Percentiles rank a stretch among this genome's conserved stretches.
Evolutionary conservation across 2,113 vertebrate species (phyloP).

Genomic region (Elaphurus davidianus): DNA sequence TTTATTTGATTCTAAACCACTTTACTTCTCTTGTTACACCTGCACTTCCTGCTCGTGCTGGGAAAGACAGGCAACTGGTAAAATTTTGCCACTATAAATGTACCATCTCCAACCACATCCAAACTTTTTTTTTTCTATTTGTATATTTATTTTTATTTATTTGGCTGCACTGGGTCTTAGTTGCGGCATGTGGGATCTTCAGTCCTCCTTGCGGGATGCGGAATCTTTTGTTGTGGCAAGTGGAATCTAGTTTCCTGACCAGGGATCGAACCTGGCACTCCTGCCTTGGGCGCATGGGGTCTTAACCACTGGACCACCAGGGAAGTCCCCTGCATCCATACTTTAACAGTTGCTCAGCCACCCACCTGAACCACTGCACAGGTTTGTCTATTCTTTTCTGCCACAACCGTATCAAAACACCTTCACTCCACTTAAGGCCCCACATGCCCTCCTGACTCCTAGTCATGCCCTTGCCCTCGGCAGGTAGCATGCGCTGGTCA

Average conservation of each 20-base stretch:
- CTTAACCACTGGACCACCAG: background rate
- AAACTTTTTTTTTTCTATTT: background rate
- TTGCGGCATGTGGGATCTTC: background rate
- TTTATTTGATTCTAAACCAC: background rate
- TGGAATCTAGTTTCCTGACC: background rate
- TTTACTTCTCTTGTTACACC: background rate
- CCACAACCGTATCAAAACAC: background rate
- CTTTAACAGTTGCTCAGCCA: background rate
- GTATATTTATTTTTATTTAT: background rate
- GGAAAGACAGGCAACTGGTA: background rate
- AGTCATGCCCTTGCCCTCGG: background rate
- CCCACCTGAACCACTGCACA: no score
- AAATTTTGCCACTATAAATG: background rate
- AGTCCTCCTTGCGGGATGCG: rapidly evolving
- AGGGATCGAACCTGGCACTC: background rate
- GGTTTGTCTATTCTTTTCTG: background rate
- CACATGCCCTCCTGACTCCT: rapidly evolving
- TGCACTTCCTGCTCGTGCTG: background rate
- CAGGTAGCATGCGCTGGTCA: rapidly evolving
- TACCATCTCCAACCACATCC: background rate
- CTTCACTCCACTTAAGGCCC: background rate
- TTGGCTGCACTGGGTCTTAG: background rate
- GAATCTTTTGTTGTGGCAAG: background rate
- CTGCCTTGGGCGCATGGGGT: background rate
- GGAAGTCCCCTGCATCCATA: background rate